phyloP scores from a whole-genome alignment of 23 tunicate species.

The Oikopleura dioica region DNA sequence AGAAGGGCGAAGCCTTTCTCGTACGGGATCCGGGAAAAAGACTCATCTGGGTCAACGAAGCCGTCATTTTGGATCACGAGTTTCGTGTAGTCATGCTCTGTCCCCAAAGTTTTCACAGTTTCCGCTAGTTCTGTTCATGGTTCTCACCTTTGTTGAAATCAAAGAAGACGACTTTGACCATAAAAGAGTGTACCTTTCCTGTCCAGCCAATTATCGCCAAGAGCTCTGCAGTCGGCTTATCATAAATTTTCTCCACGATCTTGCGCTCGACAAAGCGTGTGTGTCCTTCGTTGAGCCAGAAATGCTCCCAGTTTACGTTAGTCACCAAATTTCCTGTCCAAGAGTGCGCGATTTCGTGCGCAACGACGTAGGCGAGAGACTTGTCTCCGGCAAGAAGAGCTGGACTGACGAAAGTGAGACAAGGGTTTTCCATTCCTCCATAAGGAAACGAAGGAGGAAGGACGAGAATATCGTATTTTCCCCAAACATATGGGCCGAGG shows the following conservation, averaged over 20 bases:
- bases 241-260: conserved; percentile 25
- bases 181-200: no score
- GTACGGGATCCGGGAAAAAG: conserved; percentile 64
- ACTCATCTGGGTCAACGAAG: conserved; percentile 45
- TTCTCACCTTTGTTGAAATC: no score
- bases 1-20: conserved; percentile 74
- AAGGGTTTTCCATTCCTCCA: conserved; percentile 14
- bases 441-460: conserved; percentile 5
- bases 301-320: not conserved
- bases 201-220: no score
- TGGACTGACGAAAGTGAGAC: conserved; percentile 5
- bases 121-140: no score
- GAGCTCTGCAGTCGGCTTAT: no score
- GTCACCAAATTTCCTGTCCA: conserved; percentile 14
- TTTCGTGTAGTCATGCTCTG: conserved; percentile 29
- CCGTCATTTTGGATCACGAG: conserved; percentile 30
- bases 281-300: conserved; percentile 49
- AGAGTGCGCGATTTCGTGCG: conserved; percentile 8
- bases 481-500: not conserved
- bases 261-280: conserved; percentile 70
- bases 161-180: no score
- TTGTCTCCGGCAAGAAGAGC: not conserved
- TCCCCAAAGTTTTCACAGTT: no score
- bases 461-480: not conserved
- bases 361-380: not conserved